Evolutionary conservation across 2,113 vertebrate species (phyloP).

Genomic region (Austrofundulus limnaeus): DNA sequence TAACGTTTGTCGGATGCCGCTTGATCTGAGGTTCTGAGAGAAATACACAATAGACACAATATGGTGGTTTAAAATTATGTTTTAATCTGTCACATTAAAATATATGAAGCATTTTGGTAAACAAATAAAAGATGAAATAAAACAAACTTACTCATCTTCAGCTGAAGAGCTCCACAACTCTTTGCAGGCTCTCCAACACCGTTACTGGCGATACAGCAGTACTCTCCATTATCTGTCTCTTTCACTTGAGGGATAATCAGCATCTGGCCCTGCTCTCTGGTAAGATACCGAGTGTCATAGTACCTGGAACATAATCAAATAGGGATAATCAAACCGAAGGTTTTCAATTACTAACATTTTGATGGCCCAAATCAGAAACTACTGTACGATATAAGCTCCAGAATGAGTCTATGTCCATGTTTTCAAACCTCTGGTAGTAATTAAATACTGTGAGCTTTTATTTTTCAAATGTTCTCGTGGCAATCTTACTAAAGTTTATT

Average conservation of each 20-base stretch:
- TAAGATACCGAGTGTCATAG: slow-evolving; percentile 89
- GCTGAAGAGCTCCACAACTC: slow-evolving; percentile 95
- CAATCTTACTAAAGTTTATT: no score
- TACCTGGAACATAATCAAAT: slow-evolving; percentile 77
- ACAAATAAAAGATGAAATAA: background rate
- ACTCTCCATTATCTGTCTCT: slow-evolving; percentile 91
- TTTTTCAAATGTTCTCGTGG: no score
- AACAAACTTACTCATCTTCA: slow-evolving; percentile 94
- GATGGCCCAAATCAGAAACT: no score
- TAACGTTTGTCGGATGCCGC: slow-evolving; percentile 89
- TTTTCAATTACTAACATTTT: no score
- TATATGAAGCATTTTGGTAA: no score
- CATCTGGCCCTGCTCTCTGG: slow-evolving; percentile 90
- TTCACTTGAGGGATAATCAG: slow-evolving; percentile 89
- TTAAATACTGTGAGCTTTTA: no score
- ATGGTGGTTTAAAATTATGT: background rate
- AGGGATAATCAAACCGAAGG: no score
- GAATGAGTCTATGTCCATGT: no score
- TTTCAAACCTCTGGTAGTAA: no score
- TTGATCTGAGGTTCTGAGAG: slow-evolving; percentile 93
- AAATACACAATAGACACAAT: slow-evolving; percentile 62
- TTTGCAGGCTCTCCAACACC: slow-evolving; percentile 87
- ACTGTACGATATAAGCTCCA: no score
- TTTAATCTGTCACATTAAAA: background rate
- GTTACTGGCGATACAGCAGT: slow-evolving; percentile 91